Conservation (phyloP, 2,113 vertebrate species). For the Glareola pratincola region DNA sequence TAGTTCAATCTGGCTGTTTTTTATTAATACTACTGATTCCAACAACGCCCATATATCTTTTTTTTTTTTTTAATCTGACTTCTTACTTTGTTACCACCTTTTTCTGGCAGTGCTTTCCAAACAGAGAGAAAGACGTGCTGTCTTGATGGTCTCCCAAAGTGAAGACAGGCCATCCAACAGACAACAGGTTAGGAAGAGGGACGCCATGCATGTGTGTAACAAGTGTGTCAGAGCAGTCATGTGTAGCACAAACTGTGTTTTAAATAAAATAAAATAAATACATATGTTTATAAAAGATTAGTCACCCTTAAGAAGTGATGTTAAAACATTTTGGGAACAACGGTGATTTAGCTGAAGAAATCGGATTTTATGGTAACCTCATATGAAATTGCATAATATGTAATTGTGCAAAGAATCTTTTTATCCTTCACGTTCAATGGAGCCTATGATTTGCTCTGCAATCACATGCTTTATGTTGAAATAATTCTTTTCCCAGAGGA, state of each 20-base stretch:
- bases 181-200: not conserved
- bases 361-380: not conserved
- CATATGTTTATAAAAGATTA: not conserved
- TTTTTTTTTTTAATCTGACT: not conserved
- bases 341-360: not conserved
- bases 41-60: not conserved
- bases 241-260: not conserved
- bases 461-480: slow-evolving; percentile 62
- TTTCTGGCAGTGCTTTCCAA: not conserved
- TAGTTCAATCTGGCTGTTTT: not conserved
- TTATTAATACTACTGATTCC: not conserved
- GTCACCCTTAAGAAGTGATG: not conserved
- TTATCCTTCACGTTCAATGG: slow-evolving; percentile 33
- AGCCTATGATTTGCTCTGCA: slow-evolving; percentile 34
- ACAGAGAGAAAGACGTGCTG: not conserved
- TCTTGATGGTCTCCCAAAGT: not conserved
- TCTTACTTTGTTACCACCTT: not conserved
- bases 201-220: not conserved
- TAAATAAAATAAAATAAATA: not conserved
- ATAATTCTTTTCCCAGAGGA: slow-evolving; percentile 41
- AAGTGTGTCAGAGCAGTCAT: not conserved
- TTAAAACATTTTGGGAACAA: slow-evolving; percentile 1
- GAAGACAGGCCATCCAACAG: not conserved
- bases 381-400: slow-evolving; percentile 40
- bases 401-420: slow-evolving; percentile 22